phyloP scores from a whole-genome alignment of 92 coral and sea anemone species.

The Zoanthus solanderi region DNA sequence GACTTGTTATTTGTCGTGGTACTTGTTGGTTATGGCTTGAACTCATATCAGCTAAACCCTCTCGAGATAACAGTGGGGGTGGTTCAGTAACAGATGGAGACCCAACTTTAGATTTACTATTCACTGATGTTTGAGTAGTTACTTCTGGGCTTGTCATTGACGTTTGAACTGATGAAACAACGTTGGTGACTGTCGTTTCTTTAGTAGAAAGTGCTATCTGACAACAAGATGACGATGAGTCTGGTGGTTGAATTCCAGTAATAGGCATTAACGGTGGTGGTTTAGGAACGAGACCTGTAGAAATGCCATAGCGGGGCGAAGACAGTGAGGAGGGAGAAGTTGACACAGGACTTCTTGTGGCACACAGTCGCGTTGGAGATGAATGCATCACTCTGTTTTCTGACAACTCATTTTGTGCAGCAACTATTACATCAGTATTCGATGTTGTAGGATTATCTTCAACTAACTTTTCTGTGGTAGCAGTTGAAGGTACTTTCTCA shows the following conservation, averaged over 20 bases:
- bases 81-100: slow-evolving; percentile 29
- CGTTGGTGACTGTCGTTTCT: slow-evolving; percentile 17
- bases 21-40: slow-evolving; percentile 47
- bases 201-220: slow-evolving; percentile 51
- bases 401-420: slow-evolving; percentile 2
- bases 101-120: slow-evolving; percentile 1
- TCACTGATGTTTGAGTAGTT: slow-evolving; percentile 10
- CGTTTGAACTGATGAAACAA: neutral
- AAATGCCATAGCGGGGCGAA: slow-evolving; percentile 86
- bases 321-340: slow-evolving; percentile 51
- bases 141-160: neutral
- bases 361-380: slow-evolving; percentile 28
- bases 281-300: slow-evolving; percentile 91
- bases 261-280: slow-evolving; percentile 98
- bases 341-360: slow-evolving; percentile 49
- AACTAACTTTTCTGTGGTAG: neutral
- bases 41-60: slow-evolving; percentile 46
- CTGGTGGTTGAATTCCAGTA: slow-evolving; percentile 74
- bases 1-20: slow-evolving; percentile 60
- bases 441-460: neutral
- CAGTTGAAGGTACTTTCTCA: slow-evolving; percentile 57
- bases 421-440: neutral
- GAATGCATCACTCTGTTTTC: slow-evolving; percentile 3
- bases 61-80: slow-evolving; percentile 72
- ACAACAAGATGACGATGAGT: slow-evolving; percentile 22